Conservation (phyloP, 2,888 invertebrate genomes). For the Athetis lepigone region DNA sequence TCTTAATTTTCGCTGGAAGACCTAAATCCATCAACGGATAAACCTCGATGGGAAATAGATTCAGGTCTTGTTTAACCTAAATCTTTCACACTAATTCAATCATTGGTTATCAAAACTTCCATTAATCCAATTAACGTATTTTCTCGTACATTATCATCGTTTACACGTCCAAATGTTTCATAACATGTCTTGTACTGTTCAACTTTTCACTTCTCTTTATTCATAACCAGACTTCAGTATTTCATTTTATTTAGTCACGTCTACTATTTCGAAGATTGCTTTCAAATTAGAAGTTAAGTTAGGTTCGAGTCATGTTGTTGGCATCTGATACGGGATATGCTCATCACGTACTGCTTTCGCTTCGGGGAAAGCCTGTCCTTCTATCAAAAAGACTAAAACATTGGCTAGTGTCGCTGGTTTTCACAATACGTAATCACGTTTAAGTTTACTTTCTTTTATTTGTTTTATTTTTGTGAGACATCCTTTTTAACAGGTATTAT, state of each 20-base stretch:
- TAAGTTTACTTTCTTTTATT: constrained; percentile 41
- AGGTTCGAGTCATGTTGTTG: constrained; percentile 55
- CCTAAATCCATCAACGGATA: constrained; percentile 22
- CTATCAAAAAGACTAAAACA: constrained; percentile 55
- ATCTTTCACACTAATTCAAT: constrained; percentile 12
- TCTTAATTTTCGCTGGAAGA: constrained; percentile 14
- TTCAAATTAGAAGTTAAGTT: constrained; percentile 71
- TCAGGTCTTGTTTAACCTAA: constrained; percentile 21
- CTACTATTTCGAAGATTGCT: constrained; percentile 71
- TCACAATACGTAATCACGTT: constrained; percentile 28
- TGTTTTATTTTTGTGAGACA: constrained; percentile 15
- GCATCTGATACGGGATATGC: constrained; percentile 70
- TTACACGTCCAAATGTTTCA: constrained; percentile 19
- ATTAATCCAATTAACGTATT: background rate
- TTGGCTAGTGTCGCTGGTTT: constrained; percentile 33
- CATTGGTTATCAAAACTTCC: background rate
- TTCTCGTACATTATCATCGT: background rate
- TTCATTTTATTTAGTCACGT: constrained; percentile 76
- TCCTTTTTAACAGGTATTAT: background rate
- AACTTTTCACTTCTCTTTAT: constrained; percentile 60
- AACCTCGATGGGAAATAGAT: constrained; percentile 16
- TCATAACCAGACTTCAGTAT: constrained; percentile 43
- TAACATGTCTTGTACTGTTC: constrained; percentile 22
- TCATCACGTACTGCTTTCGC: constrained; percentile 85
- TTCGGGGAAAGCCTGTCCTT: constrained; percentile 67